These are phyloP conservation scores for Dexiosoma caninum DNA, from an alignment of 2,888 invertebrate genomes.

Conservation along the genomic window DNA sequence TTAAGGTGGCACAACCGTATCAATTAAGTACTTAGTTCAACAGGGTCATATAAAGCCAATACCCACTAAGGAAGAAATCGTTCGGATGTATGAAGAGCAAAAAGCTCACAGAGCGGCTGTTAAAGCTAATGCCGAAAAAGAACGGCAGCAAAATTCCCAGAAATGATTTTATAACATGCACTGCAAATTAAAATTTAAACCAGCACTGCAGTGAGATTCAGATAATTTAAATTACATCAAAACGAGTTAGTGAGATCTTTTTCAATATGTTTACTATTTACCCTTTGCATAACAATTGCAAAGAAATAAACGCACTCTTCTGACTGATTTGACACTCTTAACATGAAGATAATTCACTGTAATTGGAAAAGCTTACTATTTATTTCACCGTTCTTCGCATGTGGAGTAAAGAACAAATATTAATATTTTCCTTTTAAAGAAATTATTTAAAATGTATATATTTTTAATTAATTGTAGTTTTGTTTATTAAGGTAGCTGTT, in stretches of 20 bases:
- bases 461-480: background rate
- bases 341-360: background rate
- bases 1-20: constrained; percentile 89
- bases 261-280: background rate
- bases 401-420: background rate
- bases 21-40: constrained; percentile 88
- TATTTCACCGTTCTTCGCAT: background rate
- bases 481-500: background rate
- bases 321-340: background rate
- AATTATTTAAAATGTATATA: too few relatives aligned
- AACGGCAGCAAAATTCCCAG: constrained; percentile 32
- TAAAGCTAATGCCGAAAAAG: constrained; percentile 61
- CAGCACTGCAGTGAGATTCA: constrained; percentile 20
- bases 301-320: background rate
- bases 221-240: background rate
- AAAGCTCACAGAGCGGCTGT: constrained; percentile 72
- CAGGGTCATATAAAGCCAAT: constrained; percentile 91
- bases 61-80: constrained; percentile 82
- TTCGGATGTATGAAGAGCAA: constrained; percentile 81
- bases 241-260: background rate
- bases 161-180: constrained; percentile 49
- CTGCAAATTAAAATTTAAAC: constrained; percentile 44
- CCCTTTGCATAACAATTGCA: background rate
- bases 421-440: background rate
- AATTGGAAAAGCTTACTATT: background rate